Evolutionary conservation across 1,140 invertebrate genomes (phyloP).

Genomic region (Drosophila triauraria): DNA sequence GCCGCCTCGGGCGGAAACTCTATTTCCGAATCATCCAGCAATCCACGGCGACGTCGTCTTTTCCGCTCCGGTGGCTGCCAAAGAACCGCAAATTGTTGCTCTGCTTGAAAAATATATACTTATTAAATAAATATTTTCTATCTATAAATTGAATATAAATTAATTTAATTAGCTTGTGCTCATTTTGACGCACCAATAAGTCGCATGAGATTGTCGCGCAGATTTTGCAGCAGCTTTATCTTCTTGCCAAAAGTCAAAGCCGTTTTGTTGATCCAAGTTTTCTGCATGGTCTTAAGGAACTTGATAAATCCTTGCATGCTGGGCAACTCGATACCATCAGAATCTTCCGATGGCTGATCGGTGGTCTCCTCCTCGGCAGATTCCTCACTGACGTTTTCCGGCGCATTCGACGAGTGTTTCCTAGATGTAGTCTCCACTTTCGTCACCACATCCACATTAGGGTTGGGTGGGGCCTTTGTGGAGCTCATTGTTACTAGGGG

Average conservation of each 20-base stretch:
- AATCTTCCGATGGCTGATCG: constrained; percentile 24
- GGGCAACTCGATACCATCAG: constrained; percentile 49
- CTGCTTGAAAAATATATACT: constrained; percentile 29
- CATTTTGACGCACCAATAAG: constrained; percentile 86
- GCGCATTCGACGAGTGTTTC: constrained; percentile 42
- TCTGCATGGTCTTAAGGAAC: constrained; percentile 86
- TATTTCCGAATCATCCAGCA: constrained; percentile 86
- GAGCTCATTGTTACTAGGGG: constrained; percentile 31
- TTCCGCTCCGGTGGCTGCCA: constrained; percentile 69
- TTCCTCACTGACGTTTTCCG: constrained; percentile 25
- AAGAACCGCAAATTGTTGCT: constrained; percentile 69
- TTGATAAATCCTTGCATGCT: constrained; percentile 83
- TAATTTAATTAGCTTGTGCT: neutral
- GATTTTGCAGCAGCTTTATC: constrained; percentile 86
- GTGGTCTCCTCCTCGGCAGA: constrained; percentile 26
- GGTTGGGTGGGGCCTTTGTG: constrained; percentile 16
- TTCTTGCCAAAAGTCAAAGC: constrained; percentile 86
- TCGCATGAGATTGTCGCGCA: constrained; percentile 86
- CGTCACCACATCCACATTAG: constrained; percentile 37
- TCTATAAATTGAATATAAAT: too few relatives aligned
- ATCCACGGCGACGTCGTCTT: constrained; percentile 62
- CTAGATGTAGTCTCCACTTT: constrained; percentile 71
- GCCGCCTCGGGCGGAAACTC: constrained; percentile 93
- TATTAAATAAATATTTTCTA: neutral
- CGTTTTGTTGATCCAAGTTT: constrained; percentile 86